Conservation (phyloP, 2,888 invertebrate species). For the Lasioglossum pauxillum region DNA sequence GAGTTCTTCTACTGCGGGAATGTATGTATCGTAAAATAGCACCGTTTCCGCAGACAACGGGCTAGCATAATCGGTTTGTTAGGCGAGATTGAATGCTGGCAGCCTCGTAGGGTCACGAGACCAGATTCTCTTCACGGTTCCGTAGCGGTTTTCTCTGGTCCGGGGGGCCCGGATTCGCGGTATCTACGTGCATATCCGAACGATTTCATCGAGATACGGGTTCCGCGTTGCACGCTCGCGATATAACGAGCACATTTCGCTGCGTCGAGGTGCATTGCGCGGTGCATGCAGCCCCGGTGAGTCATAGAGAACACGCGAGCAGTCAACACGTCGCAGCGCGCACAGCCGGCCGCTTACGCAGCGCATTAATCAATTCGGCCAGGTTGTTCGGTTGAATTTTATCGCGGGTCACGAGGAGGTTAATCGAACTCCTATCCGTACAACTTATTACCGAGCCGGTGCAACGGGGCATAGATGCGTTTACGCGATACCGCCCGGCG, state of each 20-base stretch:
- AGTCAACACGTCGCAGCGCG: slow-evolving; percentile 1
- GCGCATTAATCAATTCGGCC: slow-evolving; percentile 30
- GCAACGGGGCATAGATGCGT: slow-evolving; percentile 46
- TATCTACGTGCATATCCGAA: neutral
- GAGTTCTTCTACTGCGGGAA: too few relatives aligned
- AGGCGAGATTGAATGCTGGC: neutral
- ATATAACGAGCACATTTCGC: slow-evolving; percentile 4
- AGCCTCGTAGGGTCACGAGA: neutral
- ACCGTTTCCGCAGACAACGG: neutral
- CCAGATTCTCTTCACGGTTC: neutral
- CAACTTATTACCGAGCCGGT: slow-evolving; percentile 38
- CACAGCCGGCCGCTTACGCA: slow-evolving; percentile 1
- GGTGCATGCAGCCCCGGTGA: neutral
- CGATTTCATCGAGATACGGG: slow-evolving; percentile 8
- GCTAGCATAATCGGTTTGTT: neutral
- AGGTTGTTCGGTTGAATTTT: slow-evolving; percentile 33
- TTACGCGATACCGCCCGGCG: slow-evolving; percentile 43
- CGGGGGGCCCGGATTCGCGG: neutral
- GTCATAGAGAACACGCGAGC: slow-evolving; percentile 13
- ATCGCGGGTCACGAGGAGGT: slow-evolving; percentile 19
- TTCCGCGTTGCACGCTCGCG: neutral
- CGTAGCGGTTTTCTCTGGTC: neutral
- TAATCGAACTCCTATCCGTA: slow-evolving; percentile 57
- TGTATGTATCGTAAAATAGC: neutral
- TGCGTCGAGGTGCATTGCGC: neutral